phyloP scores from a whole-genome alignment of 2,113 vertebrate species.

The Paralichthys olivaceus region DNA sequence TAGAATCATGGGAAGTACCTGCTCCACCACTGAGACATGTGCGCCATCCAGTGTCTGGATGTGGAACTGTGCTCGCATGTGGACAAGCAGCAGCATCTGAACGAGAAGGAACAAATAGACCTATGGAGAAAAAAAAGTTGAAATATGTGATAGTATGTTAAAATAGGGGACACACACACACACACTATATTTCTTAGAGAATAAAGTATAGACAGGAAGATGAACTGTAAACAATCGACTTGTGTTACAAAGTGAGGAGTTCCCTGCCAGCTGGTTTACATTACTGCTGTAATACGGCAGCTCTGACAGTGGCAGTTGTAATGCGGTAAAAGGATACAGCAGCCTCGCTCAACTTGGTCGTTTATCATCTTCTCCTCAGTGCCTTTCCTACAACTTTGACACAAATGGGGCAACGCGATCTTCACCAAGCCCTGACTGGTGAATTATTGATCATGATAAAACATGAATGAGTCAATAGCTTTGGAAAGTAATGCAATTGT shows the following conservation, averaged over 20 bases:
- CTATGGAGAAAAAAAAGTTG: neutral
- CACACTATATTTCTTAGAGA: neutral
- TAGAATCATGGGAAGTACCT: neutral
- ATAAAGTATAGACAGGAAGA: neutral
- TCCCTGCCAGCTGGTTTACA: constrained; percentile 47
- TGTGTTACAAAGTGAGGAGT: constrained; percentile 51
- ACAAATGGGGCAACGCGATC: constrained; percentile 89
- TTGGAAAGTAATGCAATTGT: constrained; percentile 74
- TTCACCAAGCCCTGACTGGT: constrained; percentile 84
- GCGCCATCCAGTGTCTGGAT: constrained; percentile 72
- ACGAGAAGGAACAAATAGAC: neutral
- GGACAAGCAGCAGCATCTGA: neutral
- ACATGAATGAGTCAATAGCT: constrained; percentile 79
- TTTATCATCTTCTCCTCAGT: constrained; percentile 86
- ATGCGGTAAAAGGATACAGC: constrained; percentile 77
- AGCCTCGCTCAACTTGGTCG: constrained; percentile 86
- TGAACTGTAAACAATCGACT: constrained; percentile 30
- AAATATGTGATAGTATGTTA: neutral
- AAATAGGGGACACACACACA: neutral
- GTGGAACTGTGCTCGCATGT: constrained; percentile 18
- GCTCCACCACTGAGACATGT: constrained; percentile 40
- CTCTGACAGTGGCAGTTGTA: constrained; percentile 64
- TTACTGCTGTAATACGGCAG: constrained; percentile 59
- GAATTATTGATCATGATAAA: constrained; percentile 82
- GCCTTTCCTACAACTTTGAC: constrained; percentile 89